phyloP scores from a whole-genome alignment of 2,797 vertebrate genomes.

The Cyclopterus lumpus region DNA sequence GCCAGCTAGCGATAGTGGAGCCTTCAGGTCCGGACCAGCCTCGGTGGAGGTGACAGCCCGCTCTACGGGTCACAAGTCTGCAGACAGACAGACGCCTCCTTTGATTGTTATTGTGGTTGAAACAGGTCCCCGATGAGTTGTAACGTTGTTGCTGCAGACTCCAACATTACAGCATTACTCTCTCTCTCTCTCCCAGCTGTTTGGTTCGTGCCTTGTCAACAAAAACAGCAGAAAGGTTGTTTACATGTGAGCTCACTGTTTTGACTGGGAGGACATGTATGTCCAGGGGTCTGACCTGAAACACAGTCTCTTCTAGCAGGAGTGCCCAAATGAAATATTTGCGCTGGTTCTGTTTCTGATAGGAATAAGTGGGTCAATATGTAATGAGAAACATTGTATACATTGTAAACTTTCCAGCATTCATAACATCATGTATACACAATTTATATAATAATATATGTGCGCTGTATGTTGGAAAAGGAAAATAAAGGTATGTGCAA shows the following conservation, averaged over 20 bases:
- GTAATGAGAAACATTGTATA: not conserved
- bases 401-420: not conserved
- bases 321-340: constrained; percentile 79
- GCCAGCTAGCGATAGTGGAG: not conserved
- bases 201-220: constrained; percentile 60
- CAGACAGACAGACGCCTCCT: constrained; percentile 9
- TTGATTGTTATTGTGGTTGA: constrained; percentile 20
- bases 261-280: constrained; percentile 76
- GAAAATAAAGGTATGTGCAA: not conserved
- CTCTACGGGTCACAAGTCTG: constrained; percentile 43
- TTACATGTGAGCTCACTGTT: constrained; percentile 72
- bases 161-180: not conserved
- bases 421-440: not conserved
- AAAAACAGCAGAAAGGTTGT: constrained; percentile 67
- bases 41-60: constrained; percentile 34
- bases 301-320: constrained; percentile 45
- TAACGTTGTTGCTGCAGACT: not conserved
- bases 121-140: constrained; percentile 30
- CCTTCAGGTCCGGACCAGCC: constrained; percentile 20
- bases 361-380: constrained; percentile 37
- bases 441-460: not conserved
- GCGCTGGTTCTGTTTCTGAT: constrained; percentile 59
- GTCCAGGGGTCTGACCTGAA: constrained; percentile 71
- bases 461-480: not conserved
- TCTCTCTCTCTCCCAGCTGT: constrained; percentile 26